Evolutionary conservation across 2,113 vertebrate species (phyloP).

Genomic region (Microcebus tavaratra): DNA sequence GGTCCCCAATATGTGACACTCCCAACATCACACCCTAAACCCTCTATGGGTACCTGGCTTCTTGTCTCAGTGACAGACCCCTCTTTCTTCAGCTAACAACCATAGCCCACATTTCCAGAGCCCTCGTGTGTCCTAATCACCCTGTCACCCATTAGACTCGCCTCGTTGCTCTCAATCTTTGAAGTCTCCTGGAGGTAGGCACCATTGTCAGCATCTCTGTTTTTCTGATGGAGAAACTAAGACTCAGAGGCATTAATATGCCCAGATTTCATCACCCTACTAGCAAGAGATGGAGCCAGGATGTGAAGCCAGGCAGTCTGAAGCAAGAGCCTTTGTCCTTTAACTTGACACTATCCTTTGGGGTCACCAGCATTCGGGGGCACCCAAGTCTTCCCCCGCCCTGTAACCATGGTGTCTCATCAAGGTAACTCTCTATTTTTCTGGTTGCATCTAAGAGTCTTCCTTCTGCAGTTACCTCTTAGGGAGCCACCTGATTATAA

Average conservation of each 20-base stretch:
- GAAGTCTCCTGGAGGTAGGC: neutral
- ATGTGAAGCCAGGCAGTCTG: neutral
- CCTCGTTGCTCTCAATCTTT: neutral
- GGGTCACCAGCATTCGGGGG: neutral
- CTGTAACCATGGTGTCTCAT: neutral
- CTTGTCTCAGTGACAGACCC: neutral
- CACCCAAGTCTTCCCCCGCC: neutral
- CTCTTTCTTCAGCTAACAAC: neutral
- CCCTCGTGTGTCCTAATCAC: neutral
- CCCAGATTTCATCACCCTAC: neutral
- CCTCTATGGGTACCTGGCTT: neutral
- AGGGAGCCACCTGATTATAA: neutral
- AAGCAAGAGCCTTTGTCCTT: neutral
- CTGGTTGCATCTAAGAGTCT: neutral
- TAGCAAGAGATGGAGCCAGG: neutral
- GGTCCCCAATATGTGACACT: neutral
- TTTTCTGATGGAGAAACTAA: neutral
- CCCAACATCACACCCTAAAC: neutral
- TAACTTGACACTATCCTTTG: neutral
- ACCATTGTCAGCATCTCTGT: neutral
- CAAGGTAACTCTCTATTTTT: neutral
- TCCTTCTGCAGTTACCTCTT: neutral
- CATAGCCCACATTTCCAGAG: too few relatives aligned
- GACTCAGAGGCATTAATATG: neutral
- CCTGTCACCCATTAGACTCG: neutral